Base-by-base conservation (phyloP, 2,888 invertebrate genomes). In the Netelia melanura region DNA sequence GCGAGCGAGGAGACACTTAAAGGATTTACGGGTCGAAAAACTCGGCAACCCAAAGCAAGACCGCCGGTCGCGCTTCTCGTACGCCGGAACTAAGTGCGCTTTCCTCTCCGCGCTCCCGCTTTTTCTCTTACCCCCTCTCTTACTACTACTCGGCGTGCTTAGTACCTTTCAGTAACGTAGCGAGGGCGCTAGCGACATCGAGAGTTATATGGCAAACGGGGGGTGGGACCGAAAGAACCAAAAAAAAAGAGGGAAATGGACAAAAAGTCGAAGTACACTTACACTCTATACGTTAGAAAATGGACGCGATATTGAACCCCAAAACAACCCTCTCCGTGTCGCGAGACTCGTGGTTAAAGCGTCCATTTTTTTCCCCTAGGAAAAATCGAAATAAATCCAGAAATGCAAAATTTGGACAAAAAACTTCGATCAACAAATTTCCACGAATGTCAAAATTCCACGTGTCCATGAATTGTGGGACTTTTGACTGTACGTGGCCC, bases 11-110 rank as follows among this genome's bases (percentile, higher is more conserved):
- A 88, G 91, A 91, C 93, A 93, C 92, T 93, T 92, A 91, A 92
- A 93, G 92, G 92, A 93, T 93, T 93, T 93, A 93, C 92, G 90
- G 91, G 89, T 89, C 88, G 89, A 89, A 91, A 89, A 91, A 91
- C 90, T 91, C 88, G 88, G 89, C 88, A 90, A 74, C 61, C 85
- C 74, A 86, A 83, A 83, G 81, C 78, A 56, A 74, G 43, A 23
- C 25, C 17, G 54, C 9, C 44, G 48, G 8, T 38, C 56, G 62
- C 56, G 52, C 43, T 71, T 30, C 58, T 43, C 38, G 71, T 43
- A 67, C 71, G 72, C 58, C 70, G 58, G 64, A 81, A 68, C 83
- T 79, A 83, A 86, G 85, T 86, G 85, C 86, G 81, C 76, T 52
- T 52, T 65, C 68, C 54, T 71, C 52, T 11, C 1, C 58, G 21